Evolutionary conservation across 1,140 invertebrate species (phyloP).

Genomic region (Coenobita brevimanus): DNA sequence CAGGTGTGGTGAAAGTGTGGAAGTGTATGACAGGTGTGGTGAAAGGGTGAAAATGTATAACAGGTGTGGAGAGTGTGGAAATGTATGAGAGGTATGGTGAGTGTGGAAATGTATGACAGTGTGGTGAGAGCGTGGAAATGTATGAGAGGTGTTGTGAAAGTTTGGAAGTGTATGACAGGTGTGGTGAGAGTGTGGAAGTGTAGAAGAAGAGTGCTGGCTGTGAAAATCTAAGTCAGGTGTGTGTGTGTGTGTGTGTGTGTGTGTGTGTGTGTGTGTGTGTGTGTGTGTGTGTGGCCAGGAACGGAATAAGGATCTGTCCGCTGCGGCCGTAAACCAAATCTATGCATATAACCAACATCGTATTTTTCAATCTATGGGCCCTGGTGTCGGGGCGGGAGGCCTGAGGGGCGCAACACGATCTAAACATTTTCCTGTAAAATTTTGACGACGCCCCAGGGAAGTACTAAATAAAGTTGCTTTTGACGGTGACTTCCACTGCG

Average conservation of each 20-base stretch:
- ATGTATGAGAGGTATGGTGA: too few relatives aligned
- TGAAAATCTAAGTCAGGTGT: background rate
- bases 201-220: background rate
- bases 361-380: conserved; percentile 29
- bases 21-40: too few relatives aligned
- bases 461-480: background rate
- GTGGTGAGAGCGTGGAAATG: too few relatives aligned
- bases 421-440: conserved; percentile 2
- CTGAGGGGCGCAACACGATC: background rate
- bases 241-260: background rate
- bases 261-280: conserved; percentile 1
- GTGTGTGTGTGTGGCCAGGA: too few relatives aligned
- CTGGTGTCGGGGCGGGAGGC: background rate
- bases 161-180: too few relatives aligned
- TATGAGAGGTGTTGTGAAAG: too few relatives aligned
- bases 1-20: too few relatives aligned
- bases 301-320: too few relatives aligned
- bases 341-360: background rate
- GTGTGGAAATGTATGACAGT: too few relatives aligned
- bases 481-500: conserved; percentile 1
- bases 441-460: background rate
- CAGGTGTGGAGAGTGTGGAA: too few relatives aligned
- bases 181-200: background rate
- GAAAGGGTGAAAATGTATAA: too few relatives aligned
- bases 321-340: conserved; percentile 6